Percentiles rank a stretch among this genome's conserved stretches.
Evolutionary conservation across 2,797 vertebrate species (phyloP).

Genomic region (Rhincodon typus): DNA sequence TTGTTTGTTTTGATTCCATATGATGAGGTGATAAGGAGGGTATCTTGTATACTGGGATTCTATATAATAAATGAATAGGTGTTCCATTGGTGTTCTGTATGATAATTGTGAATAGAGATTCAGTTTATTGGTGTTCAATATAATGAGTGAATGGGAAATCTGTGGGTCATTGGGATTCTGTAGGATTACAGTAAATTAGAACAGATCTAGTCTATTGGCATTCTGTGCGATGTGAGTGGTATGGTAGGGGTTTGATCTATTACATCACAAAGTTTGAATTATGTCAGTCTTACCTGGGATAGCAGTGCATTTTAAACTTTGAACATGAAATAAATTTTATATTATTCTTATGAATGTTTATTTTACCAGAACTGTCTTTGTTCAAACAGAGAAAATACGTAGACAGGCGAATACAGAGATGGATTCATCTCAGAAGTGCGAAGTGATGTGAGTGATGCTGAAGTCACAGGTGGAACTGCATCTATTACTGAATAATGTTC

Average conservation of each 20-base stretch:
- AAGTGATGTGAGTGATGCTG: not conserved
- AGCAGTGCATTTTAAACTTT: not conserved
- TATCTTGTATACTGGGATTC: not conserved
- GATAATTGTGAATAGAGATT: no score
- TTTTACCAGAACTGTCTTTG: not conserved
- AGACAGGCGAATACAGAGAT: not conserved
- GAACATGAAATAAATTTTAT: not conserved
- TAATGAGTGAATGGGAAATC: no score
- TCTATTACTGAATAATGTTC: not conserved
- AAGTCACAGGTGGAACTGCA: not conserved
- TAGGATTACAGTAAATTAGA: not conserved
- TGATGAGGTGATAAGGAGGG: not conserved
- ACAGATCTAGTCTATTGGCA: not conserved
- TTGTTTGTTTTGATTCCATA: not conserved
- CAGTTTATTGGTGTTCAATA: no score
- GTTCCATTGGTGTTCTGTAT: not conserved
- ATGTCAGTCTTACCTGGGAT: not conserved
- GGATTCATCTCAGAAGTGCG: not conserved
- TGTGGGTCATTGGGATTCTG: no score
- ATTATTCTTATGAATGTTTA: not conserved
- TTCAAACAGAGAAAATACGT: not conserved
- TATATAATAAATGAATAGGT: not conserved
- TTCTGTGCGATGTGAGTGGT: not conserved
- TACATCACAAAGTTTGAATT: not conserved
- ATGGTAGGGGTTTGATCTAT: not conserved